Percentiles rank a stretch among this genome's conserved stretches.
Conservation (phyloP, 2,797 vertebrate species). For the Melanotaenia parkinsoni region DNA sequence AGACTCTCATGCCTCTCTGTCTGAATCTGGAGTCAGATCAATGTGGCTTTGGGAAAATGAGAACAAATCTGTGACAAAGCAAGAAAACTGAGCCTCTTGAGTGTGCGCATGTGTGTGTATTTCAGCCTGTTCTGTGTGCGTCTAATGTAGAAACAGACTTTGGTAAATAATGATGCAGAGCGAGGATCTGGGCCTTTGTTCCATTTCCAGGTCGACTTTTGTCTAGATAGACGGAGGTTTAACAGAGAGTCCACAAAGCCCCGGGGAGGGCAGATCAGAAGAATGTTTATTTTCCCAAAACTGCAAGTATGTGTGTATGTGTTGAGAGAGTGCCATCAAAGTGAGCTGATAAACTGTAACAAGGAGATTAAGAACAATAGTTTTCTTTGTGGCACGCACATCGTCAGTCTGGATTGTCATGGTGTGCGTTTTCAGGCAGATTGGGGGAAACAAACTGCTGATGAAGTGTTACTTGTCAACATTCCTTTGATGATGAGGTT, state of each 20-base stretch:
- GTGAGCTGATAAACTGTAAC: slow-evolving; percentile 54
- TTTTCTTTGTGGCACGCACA: slow-evolving; percentile 42
- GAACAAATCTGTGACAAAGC: slow-evolving; percentile 49
- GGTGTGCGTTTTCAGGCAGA: slow-evolving; percentile 39
- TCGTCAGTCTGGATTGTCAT: slow-evolving; percentile 36
- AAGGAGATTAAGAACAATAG: slow-evolving; percentile 63
- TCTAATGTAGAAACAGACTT: slow-evolving; percentile 32
- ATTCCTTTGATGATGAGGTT: slow-evolving; percentile 36
- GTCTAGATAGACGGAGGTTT: slow-evolving; percentile 65
- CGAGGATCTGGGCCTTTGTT: slow-evolving; percentile 60
- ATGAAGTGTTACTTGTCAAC: slow-evolving; percentile 36
- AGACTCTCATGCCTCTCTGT: slow-evolving; percentile 50
- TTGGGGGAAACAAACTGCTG: slow-evolving; percentile 40
- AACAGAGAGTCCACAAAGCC: slow-evolving; percentile 59
- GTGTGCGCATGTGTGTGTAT: slow-evolving; percentile 17
- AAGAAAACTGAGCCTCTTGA: neutral
- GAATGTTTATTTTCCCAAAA: slow-evolving; percentile 66
- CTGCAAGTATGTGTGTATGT: slow-evolving; percentile 24
- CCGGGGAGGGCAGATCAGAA: slow-evolving; percentile 59
- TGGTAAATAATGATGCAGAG: slow-evolving; percentile 50
- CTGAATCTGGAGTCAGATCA: slow-evolving; percentile 70
- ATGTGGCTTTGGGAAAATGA: slow-evolving; percentile 58
- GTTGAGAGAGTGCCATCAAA: slow-evolving; percentile 44
- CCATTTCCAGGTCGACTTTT: slow-evolving; percentile 64
- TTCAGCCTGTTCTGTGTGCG: slow-evolving; percentile 31